Percentiles rank a stretch among this genome's conserved stretches.
phyloP scores from a whole-genome alignment of 2,888 invertebrate genomes.

The Leptinotarsa peninsularis region DNA sequence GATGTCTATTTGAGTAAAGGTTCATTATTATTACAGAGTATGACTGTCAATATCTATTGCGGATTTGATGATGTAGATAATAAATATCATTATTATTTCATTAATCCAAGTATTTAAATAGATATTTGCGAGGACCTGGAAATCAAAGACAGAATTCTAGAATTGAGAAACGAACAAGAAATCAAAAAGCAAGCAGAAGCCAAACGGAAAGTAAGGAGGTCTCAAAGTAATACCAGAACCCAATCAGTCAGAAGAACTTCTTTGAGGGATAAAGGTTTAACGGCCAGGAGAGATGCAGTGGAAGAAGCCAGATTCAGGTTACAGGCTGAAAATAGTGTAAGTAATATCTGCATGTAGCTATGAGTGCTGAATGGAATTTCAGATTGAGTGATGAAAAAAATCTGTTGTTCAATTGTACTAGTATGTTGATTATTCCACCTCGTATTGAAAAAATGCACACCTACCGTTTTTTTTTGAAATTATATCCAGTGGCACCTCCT shows the following conservation, averaged over 20 bases:
- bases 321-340: constrained; percentile 65
- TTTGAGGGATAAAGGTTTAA: constrained; percentile 90
- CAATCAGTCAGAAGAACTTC: constrained; percentile 95
- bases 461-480: no score
- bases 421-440: no score
- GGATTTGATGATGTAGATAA: no score
- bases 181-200: constrained; percentile 74
- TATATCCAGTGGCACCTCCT: no score
- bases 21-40: no score
- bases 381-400: no score
- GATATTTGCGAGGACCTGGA: constrained; percentile 98
- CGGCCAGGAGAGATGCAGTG: constrained; percentile 93
- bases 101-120: constrained; percentile 59
- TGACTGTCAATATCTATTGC: no score
- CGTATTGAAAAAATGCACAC: no score
- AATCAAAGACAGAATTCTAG: constrained; percentile 88
- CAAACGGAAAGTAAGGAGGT: constrained; percentile 75
- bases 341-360: constrained; percentile 24
- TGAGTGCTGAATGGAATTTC: no score
- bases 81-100: not conserved
- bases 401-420: no score
- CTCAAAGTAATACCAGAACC: constrained; percentile 84
- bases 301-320: constrained; percentile 87
- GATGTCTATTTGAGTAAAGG: no score
- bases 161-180: constrained; percentile 91